Conservation (phyloP, 1,140 invertebrate species). For the Drosophila orena region DNA sequence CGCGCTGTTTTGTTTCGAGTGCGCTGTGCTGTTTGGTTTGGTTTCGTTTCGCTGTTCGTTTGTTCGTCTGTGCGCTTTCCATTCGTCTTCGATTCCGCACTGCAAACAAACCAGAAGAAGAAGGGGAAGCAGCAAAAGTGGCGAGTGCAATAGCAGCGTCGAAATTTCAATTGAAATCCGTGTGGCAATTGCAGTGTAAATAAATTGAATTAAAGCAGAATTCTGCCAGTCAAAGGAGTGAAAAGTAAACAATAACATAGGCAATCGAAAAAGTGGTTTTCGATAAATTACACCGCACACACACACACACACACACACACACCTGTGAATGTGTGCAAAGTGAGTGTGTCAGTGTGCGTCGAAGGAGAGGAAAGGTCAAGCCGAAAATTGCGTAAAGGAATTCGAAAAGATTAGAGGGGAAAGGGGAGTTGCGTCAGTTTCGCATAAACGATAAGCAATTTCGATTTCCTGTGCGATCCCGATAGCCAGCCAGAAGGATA, state of each 20-base stretch:
- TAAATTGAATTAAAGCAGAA: slow-evolving; percentile 61
- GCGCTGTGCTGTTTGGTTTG: slow-evolving; percentile 10
- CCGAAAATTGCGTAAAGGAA: slow-evolving; percentile 57
- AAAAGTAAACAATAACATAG: slow-evolving; percentile 62
- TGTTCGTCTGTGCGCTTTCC: slow-evolving; percentile 1
- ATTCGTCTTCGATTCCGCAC: slow-evolving; percentile 18
- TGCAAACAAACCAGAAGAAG: slow-evolving; percentile 19
- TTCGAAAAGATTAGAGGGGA: slow-evolving; percentile 2
- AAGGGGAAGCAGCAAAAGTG: slow-evolving; percentile 19
- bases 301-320: slow-evolving; percentile 24
- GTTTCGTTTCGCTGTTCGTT: slow-evolving; percentile 14
- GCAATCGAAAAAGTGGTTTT: slow-evolving; percentile 53
- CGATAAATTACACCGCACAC: slow-evolving; percentile 45
- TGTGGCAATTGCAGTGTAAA: slow-evolving; percentile 64
- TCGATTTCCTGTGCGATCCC: slow-evolving; percentile 2
- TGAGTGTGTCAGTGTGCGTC: slow-evolving; percentile 25
- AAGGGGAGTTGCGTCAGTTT: slow-evolving; percentile 40
- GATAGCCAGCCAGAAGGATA: background rate
- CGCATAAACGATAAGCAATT: slow-evolving; percentile 1
- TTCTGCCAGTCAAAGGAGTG: slow-evolving; percentile 41
- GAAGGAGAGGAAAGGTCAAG: slow-evolving; percentile 72
- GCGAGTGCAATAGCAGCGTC: slow-evolving; percentile 25
- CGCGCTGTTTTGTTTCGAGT: slow-evolving; percentile 6
- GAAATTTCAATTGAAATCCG: slow-evolving; percentile 18
- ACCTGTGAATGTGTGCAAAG: slow-evolving; percentile 16